These are phyloP conservation scores for Cephonodes hylas DNA, from an alignment of 2,888 invertebrate species.

Conservation along the genomic window DNA sequence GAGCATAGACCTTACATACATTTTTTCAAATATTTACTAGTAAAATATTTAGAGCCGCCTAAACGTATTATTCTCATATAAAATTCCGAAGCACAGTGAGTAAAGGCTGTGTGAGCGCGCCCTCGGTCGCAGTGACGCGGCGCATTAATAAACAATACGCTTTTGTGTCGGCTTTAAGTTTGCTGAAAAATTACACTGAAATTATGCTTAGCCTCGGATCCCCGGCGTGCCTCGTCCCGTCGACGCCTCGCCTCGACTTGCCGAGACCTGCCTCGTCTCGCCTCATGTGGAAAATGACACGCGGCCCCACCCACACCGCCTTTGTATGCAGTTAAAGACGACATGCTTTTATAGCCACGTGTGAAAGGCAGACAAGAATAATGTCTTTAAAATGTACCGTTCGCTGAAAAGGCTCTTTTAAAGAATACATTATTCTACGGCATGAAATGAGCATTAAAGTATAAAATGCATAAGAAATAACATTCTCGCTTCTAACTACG, in stretches of 20 bases:
- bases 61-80: no score
- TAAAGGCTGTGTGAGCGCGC: not conserved
- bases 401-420: not conserved
- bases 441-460: not conserved
- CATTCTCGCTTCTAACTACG: no score
- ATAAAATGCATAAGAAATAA: no score
- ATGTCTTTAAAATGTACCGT: not conserved
- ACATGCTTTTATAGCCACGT: not conserved
- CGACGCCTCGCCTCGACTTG: not conserved
- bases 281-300: not conserved
- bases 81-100: no score
- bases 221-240: not conserved
- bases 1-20: no score
- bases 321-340: not conserved
- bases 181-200: slow-evolving; percentile 36
- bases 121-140: slow-evolving; percentile 32
- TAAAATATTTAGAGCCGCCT: no score
- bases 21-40: no score
- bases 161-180: slow-evolving; percentile 42
- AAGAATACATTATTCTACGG: not conserved
- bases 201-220: slow-evolving; percentile 13
- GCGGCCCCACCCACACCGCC: not conserved
- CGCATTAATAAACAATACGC: slow-evolving; percentile 46
- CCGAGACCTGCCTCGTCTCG: not conserved
- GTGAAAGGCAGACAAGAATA: not conserved